Conservation (phyloP, 2,888 invertebrate genomes). For the Labia minor region DNA sequence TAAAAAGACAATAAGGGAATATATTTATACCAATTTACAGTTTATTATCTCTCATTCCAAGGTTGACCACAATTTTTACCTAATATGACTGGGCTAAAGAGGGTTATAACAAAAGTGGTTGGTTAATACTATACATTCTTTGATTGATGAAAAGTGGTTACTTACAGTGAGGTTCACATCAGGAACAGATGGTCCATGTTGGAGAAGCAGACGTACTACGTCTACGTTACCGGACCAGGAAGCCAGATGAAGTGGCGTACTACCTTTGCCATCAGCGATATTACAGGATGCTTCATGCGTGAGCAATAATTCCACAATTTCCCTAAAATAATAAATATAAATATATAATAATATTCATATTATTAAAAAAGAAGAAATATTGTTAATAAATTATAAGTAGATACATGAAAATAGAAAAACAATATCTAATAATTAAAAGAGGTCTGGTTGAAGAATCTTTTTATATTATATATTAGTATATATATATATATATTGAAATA, state of each 20-base stretch:
- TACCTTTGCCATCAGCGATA: constrained; percentile 78
- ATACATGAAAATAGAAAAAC: background rate
- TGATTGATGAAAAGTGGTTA: no score
- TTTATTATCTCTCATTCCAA: no score
- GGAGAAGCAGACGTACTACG: constrained; percentile 73
- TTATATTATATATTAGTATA: no score
- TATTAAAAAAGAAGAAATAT: background rate
- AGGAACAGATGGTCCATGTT: constrained; percentile 68
- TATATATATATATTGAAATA: no score
- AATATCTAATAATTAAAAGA: constrained; percentile 20
- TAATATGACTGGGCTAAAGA: no score
- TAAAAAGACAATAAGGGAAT: no score
- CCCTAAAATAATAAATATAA: constrained; percentile 43
- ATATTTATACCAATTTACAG: no score
- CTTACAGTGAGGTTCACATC: constrained; percentile 76
- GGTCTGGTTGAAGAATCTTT: no score
- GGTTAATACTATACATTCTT: no score
- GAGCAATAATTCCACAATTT: constrained; percentile 72
- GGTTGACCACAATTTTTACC: no score
- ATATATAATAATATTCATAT: constrained; percentile 19
- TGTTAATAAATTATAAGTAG: background rate
- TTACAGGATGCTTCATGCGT: constrained; percentile 82
- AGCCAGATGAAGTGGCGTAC: constrained; percentile 84
- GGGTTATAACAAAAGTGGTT: no score
- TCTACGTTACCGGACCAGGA: constrained; percentile 89